Conservation (phyloP, 2,888 invertebrate genomes). For the Bellardia bayeri region DNA sequence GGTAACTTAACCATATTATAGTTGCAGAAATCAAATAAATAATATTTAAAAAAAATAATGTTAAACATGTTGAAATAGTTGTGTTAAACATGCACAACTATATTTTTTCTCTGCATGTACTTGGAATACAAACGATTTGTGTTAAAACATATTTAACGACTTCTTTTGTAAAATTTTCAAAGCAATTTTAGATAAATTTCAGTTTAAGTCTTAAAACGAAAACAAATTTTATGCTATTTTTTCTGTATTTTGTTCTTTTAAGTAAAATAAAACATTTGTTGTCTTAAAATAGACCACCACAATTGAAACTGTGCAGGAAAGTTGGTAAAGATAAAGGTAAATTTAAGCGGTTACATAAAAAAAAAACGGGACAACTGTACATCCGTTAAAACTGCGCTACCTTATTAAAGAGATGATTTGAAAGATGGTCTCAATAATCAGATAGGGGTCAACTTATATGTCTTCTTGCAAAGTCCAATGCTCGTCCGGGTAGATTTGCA, state of each 20-base stretch:
- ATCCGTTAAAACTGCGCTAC: not conserved
- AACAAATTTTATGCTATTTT: not conserved
- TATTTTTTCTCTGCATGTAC: not conserved
- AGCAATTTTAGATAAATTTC: conserved; percentile 9
- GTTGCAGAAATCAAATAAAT: too few species aligned
- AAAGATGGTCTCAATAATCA: not conserved
- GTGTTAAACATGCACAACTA: too few species aligned
- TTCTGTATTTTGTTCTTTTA: not conserved
- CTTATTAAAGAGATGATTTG: not conserved
- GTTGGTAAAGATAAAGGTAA: not conserved
- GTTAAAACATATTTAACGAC: conserved; percentile 13
- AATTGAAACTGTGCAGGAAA: not conserved
- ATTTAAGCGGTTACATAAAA: not conserved
- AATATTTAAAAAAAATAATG: too few species aligned
- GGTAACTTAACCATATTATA: too few species aligned
- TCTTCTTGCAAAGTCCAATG: too few species aligned
- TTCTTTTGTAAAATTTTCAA: conserved; percentile 2
- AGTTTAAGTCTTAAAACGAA: not conserved
- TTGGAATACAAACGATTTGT: not conserved
- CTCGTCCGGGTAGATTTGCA: too few species aligned
- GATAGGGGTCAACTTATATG: too few species aligned
- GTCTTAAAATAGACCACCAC: not conserved
- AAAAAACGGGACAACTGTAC: not conserved
- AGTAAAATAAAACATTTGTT: not conserved
- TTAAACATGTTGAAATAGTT: too few species aligned